phyloP scores from a whole-genome alignment of 1,140 invertebrate species.

The Calephelis nemesis region DNA sequence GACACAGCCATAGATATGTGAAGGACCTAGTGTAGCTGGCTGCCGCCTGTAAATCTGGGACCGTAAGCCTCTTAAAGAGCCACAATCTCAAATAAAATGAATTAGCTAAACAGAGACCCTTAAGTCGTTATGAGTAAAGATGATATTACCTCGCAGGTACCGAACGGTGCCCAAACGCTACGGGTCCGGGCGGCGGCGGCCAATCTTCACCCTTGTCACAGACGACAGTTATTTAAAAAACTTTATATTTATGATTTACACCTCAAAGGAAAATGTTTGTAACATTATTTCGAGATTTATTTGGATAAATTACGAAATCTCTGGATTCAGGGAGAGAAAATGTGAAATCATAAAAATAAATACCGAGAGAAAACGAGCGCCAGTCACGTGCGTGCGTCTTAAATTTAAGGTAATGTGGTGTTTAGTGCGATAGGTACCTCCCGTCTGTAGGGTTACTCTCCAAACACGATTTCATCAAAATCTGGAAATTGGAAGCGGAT shows the following conservation, averaged over 20 bases:
- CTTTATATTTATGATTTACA: conserved; percentile 12
- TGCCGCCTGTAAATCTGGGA: neutral
- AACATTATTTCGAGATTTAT: conserved; percentile 8
- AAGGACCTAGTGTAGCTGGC: neutral
- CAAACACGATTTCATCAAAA: no score
- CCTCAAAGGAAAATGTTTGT: conserved; percentile 6
- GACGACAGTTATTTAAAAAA: conserved; percentile 7
- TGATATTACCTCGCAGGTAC: neutral
- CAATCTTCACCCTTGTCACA: conserved; percentile 6
- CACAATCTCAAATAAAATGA: conserved; percentile 1
- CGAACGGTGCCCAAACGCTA: neutral
- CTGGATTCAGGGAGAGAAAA: neutral
- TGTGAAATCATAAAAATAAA: neutral
- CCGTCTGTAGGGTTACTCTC: no score
- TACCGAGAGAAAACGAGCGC: neutral
- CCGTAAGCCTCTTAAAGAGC: neutral
- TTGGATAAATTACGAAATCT: conserved; percentile 13
- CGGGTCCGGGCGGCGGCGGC: neutral
- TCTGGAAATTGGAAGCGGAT: no score
- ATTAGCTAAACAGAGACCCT: neutral
- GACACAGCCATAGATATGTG: neutral
- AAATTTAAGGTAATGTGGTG: no score
- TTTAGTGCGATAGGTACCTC: no score
- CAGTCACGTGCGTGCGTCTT: no score
- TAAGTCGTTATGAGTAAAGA: neutral